phyloP scores from a whole-genome alignment of 2,888 invertebrate genomes.

The Meta bourneti region DNA sequence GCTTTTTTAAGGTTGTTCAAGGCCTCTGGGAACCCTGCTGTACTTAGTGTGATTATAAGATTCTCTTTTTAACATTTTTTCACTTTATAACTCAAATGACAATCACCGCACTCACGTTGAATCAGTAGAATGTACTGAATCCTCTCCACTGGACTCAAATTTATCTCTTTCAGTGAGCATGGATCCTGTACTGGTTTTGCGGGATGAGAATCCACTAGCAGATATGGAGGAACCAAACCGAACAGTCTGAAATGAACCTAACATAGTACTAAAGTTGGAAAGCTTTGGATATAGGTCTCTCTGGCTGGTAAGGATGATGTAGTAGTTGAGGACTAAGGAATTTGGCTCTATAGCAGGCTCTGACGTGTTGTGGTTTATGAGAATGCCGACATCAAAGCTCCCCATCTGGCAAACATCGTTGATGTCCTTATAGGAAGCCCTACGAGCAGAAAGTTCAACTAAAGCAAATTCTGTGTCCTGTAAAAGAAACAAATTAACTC shows the following conservation, averaged over 20 bases:
- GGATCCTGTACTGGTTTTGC: slow-evolving; percentile 67
- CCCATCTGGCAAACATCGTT: slow-evolving; percentile 85
- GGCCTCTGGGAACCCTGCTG: no score
- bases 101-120: slow-evolving; percentile 26
- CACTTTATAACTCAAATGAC: not conserved
- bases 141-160: slow-evolving; percentile 71
- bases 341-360: slow-evolving; percentile 69
- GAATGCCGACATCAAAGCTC: slow-evolving; percentile 86
- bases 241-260: slow-evolving; percentile 75
- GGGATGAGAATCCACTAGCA: slow-evolving; percentile 54
- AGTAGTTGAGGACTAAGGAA: slow-evolving; percentile 84
- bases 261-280: slow-evolving; percentile 78
- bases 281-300: slow-evolving; percentile 83
- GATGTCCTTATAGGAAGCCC: slow-evolving; percentile 84
- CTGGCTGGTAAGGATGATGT: slow-evolving; percentile 84
- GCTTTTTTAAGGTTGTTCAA: no score
- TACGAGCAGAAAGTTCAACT: slow-evolving; percentile 84
- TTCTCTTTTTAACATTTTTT: not conserved
- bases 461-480: slow-evolving; percentile 85
- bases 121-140: slow-evolving; percentile 54
- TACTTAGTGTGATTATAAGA: no score
- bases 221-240: slow-evolving; percentile 40
- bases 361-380: slow-evolving; percentile 84
- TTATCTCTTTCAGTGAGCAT: slow-evolving; percentile 49
- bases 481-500: slow-evolving; percentile 24